Evolutionary conservation across 2,797 vertebrate genomes (phyloP).

Genomic region (Psittacula echo): DNA sequence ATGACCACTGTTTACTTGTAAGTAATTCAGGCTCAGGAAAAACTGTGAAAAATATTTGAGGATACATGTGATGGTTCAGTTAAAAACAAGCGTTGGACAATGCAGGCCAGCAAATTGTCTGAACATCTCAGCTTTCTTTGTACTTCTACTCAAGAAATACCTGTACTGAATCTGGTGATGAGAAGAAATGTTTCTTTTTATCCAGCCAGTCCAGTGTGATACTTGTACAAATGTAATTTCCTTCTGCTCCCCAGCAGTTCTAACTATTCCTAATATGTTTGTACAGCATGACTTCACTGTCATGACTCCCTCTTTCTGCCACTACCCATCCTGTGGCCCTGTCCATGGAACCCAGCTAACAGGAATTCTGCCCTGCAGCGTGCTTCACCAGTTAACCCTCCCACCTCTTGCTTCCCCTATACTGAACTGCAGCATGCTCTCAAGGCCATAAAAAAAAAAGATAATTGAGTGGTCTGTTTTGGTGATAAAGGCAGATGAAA

Average conservation of each 20-base stretch:
- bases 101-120: not conserved
- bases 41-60: not conserved
- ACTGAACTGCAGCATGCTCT: not conserved
- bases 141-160: not conserved
- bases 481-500: not conserved
- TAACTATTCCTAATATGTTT: not conserved
- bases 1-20: slow-evolving; percentile 9
- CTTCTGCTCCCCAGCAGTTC: not conserved
- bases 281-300: fast-evolving
- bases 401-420: not conserved
- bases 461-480: not conserved
- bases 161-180: not conserved
- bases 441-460: not conserved
- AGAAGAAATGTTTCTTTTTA: not conserved
- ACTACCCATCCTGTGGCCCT: not conserved
- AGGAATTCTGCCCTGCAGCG: not conserved
- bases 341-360: not conserved
- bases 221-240: not conserved
- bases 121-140: not conserved
- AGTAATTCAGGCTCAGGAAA: not conserved
- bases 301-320: not conserved
- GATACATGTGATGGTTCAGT: not conserved
- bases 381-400: not conserved
- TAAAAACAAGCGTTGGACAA: not conserved
- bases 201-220: not conserved